These are phyloP conservation scores for Achlya flavicornis DNA, from an alignment of 2,888 invertebrate genomes.

Conservation along the genomic window DNA sequence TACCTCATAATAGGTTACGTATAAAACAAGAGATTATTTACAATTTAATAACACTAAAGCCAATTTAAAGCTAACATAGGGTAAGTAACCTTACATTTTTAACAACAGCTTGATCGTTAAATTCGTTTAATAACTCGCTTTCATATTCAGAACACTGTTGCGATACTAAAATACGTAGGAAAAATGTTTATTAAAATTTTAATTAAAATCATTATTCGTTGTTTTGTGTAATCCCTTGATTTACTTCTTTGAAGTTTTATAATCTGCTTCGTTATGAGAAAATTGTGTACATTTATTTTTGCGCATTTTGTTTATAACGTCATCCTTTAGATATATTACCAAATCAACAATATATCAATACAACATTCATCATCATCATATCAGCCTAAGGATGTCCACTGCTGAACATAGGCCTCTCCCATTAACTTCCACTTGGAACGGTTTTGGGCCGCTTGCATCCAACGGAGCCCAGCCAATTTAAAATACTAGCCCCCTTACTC, in stretches of 20 bases:
- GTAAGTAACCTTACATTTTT: not conserved
- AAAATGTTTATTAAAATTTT: constrained; percentile 41
- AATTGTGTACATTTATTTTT: not conserved
- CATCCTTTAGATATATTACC: not conserved
- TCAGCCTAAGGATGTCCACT: no score
- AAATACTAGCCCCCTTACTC: no score
- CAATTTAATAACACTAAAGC: not conserved
- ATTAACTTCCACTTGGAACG: no score
- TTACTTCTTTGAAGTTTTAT: constrained; percentile 19
- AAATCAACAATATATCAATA: not conserved
- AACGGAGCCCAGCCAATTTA: no score
- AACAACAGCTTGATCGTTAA: constrained; percentile 6
- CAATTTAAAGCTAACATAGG: not conserved
- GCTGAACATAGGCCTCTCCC: no score
- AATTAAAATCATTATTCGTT: constrained; percentile 38
- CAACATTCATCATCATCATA: no score
- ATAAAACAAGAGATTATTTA: not conserved
- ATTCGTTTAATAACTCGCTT: constrained; percentile 28
- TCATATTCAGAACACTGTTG: constrained; percentile 16
- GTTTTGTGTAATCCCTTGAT: constrained; percentile 33
- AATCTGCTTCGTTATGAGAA: constrained; percentile 13
- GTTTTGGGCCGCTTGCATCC: no score
- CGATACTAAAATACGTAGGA: constrained; percentile 31
- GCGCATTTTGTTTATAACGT: not conserved
- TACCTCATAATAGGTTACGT: not conserved